These are phyloP conservation scores for Hiodon alosoides DNA, from an alignment of 2,113 vertebrate species.

Conservation along the genomic window DNA sequence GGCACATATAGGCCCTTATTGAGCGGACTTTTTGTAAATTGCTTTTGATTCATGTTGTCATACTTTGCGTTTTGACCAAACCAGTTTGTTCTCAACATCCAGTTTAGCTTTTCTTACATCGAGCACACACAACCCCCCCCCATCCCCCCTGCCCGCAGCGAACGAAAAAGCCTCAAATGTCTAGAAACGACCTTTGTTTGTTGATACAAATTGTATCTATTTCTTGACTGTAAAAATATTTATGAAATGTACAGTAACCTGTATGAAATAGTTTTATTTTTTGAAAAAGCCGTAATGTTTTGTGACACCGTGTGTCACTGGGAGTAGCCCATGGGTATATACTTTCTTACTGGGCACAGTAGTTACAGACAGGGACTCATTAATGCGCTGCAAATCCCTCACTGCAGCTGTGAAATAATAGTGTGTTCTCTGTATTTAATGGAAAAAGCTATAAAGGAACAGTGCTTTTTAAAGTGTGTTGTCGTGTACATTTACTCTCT, in stretches of 20 bases:
- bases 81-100: too few relatives aligned
- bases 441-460: slow-evolving; percentile 23
- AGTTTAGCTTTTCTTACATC: background rate
- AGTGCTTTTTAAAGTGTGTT: slow-evolving; percentile 13
- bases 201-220: slow-evolving; percentile 99
- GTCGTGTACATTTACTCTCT: background rate
- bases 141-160: slow-evolving; percentile 68
- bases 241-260: slow-evolving; percentile 80
- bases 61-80: background rate
- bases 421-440: slow-evolving; percentile 66
- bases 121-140: background rate
- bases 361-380: slow-evolving; percentile 76
- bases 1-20: too few relatives aligned
- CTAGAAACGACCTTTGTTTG: slow-evolving; percentile 98
- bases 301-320: slow-evolving; percentile 97
- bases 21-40: too few relatives aligned
- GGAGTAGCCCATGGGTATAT: slow-evolving; percentile 84
- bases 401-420: slow-evolving; percentile 63
- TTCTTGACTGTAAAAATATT: slow-evolving; percentile 93
- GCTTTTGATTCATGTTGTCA: background rate
- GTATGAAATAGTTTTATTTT: slow-evolving; percentile 82
- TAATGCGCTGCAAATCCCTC: slow-evolving; percentile 63
- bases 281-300: slow-evolving; percentile 78
- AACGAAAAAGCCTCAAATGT: slow-evolving; percentile 88
- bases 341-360: slow-evolving; percentile 73